Percentiles rank a stretch among this genome's conserved stretches.
Conservation (phyloP, 2,113 vertebrate genomes). For the Arenaria interpres region DNA sequence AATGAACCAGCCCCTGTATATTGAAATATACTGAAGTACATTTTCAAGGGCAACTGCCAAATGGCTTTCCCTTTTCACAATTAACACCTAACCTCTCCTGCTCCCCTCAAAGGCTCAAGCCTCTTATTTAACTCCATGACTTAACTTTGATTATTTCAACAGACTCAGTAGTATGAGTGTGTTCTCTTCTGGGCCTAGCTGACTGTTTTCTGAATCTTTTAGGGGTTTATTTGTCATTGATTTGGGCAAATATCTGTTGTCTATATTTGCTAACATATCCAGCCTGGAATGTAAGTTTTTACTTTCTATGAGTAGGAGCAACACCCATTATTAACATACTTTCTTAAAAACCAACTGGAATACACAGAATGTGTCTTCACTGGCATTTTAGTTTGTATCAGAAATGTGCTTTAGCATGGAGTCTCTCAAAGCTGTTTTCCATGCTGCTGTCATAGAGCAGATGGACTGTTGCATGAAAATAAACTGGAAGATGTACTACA, state of each 20-base stretch:
- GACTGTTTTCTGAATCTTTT: background rate
- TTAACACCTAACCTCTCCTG: background rate
- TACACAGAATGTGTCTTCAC: background rate
- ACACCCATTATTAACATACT: background rate
- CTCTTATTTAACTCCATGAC: background rate
- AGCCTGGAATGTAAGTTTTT: background rate
- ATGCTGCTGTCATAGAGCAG: background rate
- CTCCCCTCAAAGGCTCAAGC: background rate
- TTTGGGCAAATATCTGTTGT: rapidly evolving
- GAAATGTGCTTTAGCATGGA: background rate
- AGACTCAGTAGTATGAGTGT: background rate
- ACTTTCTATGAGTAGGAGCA: background rate
- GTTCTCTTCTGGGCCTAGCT: background rate
- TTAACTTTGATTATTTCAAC: slow-evolving; percentile 2
- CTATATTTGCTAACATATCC: background rate
- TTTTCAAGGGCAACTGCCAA: slow-evolving; percentile 22
- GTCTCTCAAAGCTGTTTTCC: background rate
- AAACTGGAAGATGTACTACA: background rate
- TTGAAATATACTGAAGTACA: background rate
- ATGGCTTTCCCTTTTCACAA: background rate
- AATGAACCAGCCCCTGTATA: background rate
- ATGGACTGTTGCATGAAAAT: background rate
- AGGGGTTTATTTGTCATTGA: background rate
- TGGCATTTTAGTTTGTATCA: background rate
- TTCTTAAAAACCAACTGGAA: background rate